Evolutionary conservation across 2,113 vertebrate genomes (phyloP), one percentile per base, ranked within the genome.

Genomic region (Myxocyprinus asiaticus): DNA sequence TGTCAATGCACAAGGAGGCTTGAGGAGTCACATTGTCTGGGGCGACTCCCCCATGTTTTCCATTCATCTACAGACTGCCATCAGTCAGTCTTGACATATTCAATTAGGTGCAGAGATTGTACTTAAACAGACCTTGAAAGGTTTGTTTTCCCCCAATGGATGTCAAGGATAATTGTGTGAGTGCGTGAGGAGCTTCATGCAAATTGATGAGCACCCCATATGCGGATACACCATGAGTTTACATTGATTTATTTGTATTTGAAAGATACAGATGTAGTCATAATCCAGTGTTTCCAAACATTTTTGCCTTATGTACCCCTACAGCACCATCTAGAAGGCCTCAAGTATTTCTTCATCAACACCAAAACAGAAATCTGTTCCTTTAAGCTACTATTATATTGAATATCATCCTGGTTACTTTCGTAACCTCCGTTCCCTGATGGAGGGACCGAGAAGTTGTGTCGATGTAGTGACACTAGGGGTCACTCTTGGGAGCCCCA

Each of bases 91-190:
- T 64, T 75, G 81, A 78, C 81, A 76, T 83, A 83, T 85, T 85
- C 79, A 85, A 79, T 85, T 85, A 85, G 81, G 76, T 82, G 69
- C 76, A 71, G 81, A 83, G 84, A 85, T 85, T 85, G 81, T 81
- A 81, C 84, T 85, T 83, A 85, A 81, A 85, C 81, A 85, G 81
- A 85, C 84, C 84, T 85, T 83, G 84, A 83, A 83, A 71, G 77
- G 78, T 85, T 83, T 81, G 84, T 85, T 85, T 85, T 81, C 76
- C 84, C 22, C 67, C 55, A 76, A 74, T 15, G 76, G 55, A 79
- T 83, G 84, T 85, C 78, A 81, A 71, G 81, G 84, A 85, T 85
- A 85, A 85, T 85, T 83, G 75, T 48, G 65, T 7, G 64, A 70
- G 64, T 61, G 65, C 14, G 47, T 70, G 81, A 63, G 76, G 68